Evolutionary conservation across 1,140 invertebrate genomes (phyloP).

Genomic region (Atta cephalotes): DNA sequence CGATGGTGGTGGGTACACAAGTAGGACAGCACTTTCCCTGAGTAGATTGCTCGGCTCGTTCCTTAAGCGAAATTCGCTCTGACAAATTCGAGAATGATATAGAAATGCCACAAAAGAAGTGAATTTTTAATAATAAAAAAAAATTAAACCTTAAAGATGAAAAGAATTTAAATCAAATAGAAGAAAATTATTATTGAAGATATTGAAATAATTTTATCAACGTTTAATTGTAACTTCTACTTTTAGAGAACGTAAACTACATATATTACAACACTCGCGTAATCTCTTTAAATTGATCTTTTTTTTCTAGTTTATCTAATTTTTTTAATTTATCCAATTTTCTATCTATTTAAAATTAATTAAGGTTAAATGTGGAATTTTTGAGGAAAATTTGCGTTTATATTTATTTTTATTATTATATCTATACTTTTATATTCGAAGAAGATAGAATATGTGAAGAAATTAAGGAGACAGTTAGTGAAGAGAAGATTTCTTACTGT

Average conservation of each 20-base stretch:
- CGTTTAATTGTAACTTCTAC: neutral
- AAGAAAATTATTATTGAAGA: neutral
- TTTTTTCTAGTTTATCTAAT: neutral
- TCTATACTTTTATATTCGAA: neutral
- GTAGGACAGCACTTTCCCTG: conserved; percentile 71
- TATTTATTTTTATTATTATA: neutral
- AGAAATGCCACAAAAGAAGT: neutral
- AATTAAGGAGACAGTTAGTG: neutral
- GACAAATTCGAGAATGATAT: conserved; percentile 10
- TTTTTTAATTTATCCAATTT: neutral
- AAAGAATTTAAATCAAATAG: neutral
- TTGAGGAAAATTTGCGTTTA: neutral
- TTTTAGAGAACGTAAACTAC: neutral
- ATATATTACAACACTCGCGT: neutral
- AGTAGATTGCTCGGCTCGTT: conserved; percentile 55
- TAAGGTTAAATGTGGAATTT: neutral
- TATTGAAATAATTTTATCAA: neutral
- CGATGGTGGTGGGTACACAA: conserved; percentile 51
- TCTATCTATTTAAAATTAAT: neutral
- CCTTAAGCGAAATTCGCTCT: conserved; percentile 41
- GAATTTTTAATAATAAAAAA: neutral
- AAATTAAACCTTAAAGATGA: neutral
- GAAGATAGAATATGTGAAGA: too few species aligned
- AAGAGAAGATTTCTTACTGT: conserved; percentile 2
- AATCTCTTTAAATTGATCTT: neutral